Percentiles rank a stretch among this genome's conserved stretches.
These are phyloP conservation scores for Trachelus tabidus DNA, from an alignment of 2,888 invertebrate genomes.

Conservation along the genomic window DNA sequence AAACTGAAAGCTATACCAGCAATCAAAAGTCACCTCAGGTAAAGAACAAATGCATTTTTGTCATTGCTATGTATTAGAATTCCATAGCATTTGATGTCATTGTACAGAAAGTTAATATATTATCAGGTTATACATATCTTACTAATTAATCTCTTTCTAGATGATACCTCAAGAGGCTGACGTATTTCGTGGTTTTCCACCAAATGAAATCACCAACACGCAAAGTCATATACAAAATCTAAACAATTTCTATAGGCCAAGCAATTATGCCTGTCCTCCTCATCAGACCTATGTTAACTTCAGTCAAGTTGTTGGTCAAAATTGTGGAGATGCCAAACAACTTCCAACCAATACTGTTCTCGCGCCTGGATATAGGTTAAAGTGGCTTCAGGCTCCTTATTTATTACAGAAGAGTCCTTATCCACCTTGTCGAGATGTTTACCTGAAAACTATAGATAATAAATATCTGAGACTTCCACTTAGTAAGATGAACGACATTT, in stretches of 20 bases:
- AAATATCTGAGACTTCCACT: conserved; percentile 39
- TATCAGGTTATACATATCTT: neutral
- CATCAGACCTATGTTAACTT: conserved; percentile 22
- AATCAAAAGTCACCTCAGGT: conserved; percentile 12
- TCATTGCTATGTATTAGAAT: neutral
- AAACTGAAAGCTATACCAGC: neutral
- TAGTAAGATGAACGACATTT: conserved; percentile 29
- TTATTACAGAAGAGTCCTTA: conserved; percentile 28
- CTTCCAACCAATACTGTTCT: neutral
- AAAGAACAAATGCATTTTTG: neutral
- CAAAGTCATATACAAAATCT: conserved; percentile 35
- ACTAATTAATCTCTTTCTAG: neutral
- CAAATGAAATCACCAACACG: conserved; percentile 40
- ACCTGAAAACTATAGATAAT: conserved; percentile 34
- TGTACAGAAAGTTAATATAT: neutral
- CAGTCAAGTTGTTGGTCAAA: conserved; percentile 13
- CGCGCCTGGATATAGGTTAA: conserved; percentile 20
- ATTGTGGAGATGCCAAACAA: conserved; percentile 14
- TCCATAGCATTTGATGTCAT: neutral
- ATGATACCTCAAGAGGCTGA: conserved; percentile 23
- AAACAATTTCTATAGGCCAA: conserved; percentile 30
- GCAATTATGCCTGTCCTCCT: conserved; percentile 20
- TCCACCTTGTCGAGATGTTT: conserved; percentile 26
- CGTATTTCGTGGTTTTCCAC: conserved; percentile 41
- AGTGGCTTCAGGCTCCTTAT: conserved; percentile 36